phyloP scores from a whole-genome alignment of 92 coral and sea anemone species.

The Siderastrea siderea region DNA sequence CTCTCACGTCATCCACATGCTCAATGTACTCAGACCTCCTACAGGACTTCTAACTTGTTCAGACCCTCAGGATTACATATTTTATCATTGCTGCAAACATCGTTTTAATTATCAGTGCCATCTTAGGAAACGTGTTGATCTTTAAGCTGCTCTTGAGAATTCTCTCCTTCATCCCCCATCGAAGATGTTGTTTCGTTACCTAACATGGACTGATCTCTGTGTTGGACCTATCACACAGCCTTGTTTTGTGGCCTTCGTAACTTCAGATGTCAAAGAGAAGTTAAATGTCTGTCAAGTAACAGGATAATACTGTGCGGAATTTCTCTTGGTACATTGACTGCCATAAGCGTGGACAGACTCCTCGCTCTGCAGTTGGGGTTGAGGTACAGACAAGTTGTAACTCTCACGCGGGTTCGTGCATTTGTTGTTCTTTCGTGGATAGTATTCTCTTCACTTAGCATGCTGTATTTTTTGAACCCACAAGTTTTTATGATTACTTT shows the following conservation, averaged over 20 bases:
- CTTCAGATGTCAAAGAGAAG: background rate
- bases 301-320: background rate
- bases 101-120: background rate
- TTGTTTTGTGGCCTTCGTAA: background rate
- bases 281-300: background rate
- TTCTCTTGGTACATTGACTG: too few relatives aligned
- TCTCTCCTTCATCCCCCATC: slow-evolving; percentile 23
- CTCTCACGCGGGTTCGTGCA: too few relatives aligned
- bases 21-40: background rate
- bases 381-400: too few relatives aligned
- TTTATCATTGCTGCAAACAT: background rate
- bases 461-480: too few relatives aligned
- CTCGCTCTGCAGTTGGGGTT: too few relatives aligned
- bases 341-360: too few relatives aligned
- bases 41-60: background rate
- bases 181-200: slow-evolving; percentile 18
- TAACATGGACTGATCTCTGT: slow-evolving; percentile 13
- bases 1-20: background rate
- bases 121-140: slow-evolving; percentile 12
- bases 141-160: slow-evolving; percentile 2
- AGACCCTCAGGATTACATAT: background rate
- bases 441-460: too few relatives aligned
- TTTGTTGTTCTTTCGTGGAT: too few relatives aligned
- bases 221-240: slow-evolving; percentile 24
- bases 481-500: too few relatives aligned